Conservation (phyloP, 2,113 vertebrate species). For the Herpailurus yagouaroundi region DNA sequence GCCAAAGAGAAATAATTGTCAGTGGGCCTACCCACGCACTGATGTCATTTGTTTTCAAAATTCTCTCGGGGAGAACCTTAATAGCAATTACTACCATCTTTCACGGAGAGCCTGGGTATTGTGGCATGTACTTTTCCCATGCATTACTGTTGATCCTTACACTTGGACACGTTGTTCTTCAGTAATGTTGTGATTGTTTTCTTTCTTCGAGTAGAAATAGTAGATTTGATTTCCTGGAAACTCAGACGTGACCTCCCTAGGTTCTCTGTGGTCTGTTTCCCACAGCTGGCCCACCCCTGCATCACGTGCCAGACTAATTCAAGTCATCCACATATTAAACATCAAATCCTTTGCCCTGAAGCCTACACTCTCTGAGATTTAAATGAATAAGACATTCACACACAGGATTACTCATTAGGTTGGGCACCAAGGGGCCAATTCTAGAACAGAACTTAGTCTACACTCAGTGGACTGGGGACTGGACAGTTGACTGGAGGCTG, state of each 20-base stretch:
- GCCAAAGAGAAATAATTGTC: neutral
- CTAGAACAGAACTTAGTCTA: neutral
- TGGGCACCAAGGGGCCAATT: neutral
- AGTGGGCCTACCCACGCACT: accelerated
- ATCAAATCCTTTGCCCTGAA: neutral
- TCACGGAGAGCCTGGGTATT: neutral
- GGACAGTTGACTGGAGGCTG: neutral
- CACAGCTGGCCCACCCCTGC: neutral
- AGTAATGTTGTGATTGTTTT: neutral
- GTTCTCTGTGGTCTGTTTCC: constrained; percentile 30
- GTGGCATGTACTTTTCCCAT: neutral
- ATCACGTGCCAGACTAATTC: neutral
- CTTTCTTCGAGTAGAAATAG: neutral
- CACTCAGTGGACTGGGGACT: neutral
- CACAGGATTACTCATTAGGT: neutral
- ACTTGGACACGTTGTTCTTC: neutral
- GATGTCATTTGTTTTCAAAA: neutral
- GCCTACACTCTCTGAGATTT: neutral
- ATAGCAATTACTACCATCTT: neutral
- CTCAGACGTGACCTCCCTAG: neutral
- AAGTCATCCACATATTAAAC: neutral
- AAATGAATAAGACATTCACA: constrained; percentile 27
- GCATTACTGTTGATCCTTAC: neutral
- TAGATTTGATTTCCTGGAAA: neutral
- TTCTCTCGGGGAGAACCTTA: neutral